Conservation (phyloP, 2,888 invertebrate genomes). For the Bedellia somnulentella region DNA sequence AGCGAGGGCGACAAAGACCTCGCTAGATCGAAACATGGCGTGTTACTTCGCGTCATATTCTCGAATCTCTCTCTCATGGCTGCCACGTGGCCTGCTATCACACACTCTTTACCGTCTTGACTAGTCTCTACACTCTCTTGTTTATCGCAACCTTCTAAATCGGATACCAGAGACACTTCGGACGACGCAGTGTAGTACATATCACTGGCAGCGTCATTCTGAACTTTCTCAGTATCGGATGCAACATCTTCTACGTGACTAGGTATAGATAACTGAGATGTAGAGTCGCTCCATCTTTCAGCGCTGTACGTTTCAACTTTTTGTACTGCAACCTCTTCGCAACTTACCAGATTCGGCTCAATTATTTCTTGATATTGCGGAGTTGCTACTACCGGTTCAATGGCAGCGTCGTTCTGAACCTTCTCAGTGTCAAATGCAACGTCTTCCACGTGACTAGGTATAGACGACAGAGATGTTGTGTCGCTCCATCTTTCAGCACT, state of each 20-base stretch:
- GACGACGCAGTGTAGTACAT: conserved; percentile 48
- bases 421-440: no score
- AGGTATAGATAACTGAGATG: conserved; percentile 5
- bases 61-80: conserved; percentile 55
- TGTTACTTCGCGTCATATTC: conserved; percentile 46
- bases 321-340: conserved; percentile 1
- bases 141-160: conserved; percentile 23
- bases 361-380: no score
- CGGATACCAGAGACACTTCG: conserved; percentile 37
- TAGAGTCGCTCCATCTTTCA: conserved; percentile 20
- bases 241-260: conserved; percentile 6
- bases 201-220: conserved; percentile 30
- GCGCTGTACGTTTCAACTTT: conserved; percentile 9
- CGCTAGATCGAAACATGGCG: conserved; percentile 35
- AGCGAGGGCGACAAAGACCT: conserved; percentile 29
- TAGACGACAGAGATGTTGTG: not conserved
- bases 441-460: not conserved
- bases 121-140: conserved; percentile 17
- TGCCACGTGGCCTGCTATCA: conserved; percentile 50
- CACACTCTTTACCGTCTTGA: conserved; percentile 26
- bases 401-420: not conserved
- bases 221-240: conserved; percentile 20
- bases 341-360: not conserved
- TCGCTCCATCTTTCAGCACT: not conserved
- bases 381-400: not conserved